Evolutionary conservation across 1,140 invertebrate genomes (phyloP).

Genomic region (Trypoxylus dichotomus): DNA sequence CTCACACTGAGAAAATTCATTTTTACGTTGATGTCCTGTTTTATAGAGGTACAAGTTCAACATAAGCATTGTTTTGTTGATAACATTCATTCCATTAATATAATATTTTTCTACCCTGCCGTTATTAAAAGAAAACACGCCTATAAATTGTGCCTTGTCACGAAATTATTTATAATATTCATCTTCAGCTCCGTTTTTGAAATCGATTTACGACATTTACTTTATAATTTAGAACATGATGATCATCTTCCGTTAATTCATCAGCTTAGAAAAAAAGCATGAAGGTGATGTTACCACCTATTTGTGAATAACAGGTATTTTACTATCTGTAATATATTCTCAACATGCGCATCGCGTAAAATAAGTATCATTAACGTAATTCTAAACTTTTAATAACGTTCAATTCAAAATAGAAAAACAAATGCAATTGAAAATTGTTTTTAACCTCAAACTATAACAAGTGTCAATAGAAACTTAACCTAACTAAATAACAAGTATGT

Average conservation of each 20-base stretch:
- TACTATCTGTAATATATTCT: not conserved
- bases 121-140: not conserved
- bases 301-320: not conserved
- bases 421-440: too few relatives aligned
- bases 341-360: too few relatives aligned
- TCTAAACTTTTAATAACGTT: too few relatives aligned
- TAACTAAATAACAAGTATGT: slow-evolving; percentile 5
- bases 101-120: not conserved
- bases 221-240: too few relatives aligned
- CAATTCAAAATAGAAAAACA: not conserved
- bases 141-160: not conserved
- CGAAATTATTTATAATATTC: not conserved
- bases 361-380: too few relatives aligned
- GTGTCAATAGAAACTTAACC: slow-evolving; percentile 13
- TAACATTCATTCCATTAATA: not conserved
- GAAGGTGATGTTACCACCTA: not conserved
- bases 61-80: not conserved
- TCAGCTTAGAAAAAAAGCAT: not conserved
- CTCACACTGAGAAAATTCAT: not conserved
- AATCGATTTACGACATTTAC: not conserved
- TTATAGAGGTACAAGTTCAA: slow-evolving; percentile 14
- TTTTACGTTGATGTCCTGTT: slow-evolving; percentile 14
- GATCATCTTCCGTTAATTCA: not conserved
- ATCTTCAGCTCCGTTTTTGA: not conserved
- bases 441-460: not conserved